Conservation (phyloP, 1,140 invertebrate genomes). For the Leptinotarsa texana region DNA sequence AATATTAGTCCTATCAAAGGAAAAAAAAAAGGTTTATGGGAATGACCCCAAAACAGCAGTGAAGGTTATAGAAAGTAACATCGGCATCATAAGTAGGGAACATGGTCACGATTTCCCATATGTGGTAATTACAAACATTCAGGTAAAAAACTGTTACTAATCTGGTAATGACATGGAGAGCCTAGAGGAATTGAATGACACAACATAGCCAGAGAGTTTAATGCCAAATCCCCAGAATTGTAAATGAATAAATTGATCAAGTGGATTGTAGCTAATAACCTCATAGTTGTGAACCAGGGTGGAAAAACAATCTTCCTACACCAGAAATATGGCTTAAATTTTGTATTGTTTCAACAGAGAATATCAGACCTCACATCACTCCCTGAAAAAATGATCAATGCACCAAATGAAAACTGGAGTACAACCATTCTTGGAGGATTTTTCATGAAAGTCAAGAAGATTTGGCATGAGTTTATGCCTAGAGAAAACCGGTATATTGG, state of each 20-base stretch:
- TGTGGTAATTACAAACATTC: neutral
- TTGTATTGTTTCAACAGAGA: neutral
- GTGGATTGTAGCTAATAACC: neutral
- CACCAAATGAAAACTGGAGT: neutral
- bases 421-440: too few relatives aligned
- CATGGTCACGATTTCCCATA: too few relatives aligned
- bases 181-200: neutral
- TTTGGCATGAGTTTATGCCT: neutral
- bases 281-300: neutral
- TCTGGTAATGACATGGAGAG: constrained; percentile 10
- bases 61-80: neutral
- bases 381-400: neutral
- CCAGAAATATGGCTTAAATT: neutral
- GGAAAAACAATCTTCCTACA: neutral
- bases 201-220: constrained; percentile 13
- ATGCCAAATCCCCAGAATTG: constrained; percentile 18
- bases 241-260: neutral
- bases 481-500: neutral
- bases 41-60: neutral
- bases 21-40: neutral
- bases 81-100: neutral
- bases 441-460: neutral
- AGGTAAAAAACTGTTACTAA: constrained; percentile 3
- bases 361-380: neutral
- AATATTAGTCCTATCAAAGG: neutral